Base-by-base conservation (phyloP, 2,113 vertebrate genomes). In the Bagarius yarrelli region DNA sequence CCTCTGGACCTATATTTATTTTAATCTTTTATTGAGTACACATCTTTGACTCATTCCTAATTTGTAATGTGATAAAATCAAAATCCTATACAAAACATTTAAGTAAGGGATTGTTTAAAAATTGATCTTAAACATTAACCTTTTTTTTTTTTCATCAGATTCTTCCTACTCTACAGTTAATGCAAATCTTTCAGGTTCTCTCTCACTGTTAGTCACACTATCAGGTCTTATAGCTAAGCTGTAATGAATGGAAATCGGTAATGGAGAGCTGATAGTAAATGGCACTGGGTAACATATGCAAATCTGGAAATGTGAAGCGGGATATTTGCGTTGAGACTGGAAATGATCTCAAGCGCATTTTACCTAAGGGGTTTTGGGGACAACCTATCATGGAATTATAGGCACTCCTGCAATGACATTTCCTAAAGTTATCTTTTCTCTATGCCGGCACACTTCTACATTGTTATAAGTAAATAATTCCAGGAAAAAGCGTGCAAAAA, bases 241-340 rank as follows among this genome's bases (percentile, higher is more conserved):
- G 30, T 47, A 18, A 76, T 44, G 8, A 25, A 57, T 30, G 18
- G 27, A 66, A 44, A 23, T 57, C 59, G 71, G 52, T 60, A 69
- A 30, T 47, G 40, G 18, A 21, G 63, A 64, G 76, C 80, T 60
- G 81, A 80, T 83, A 83, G 78, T 61, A 80, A 81, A 80, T 83
- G 84, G 52, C 81, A 85, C 47, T 47, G 76, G 57, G 75, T 82
- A 27, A 61, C 55, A 13, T 32, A 83, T 83, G 78, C 67, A 85
- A 85, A 85, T 80, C 21, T 8, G 12, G 9, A 3, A 8, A 59
- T 40, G 40, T 77, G 59, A 50, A 59, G 57, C 27, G 27, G 75
- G 34, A 50, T 8, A 27, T 55, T 80, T 56, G 69, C 11, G 56
- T 59, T 53, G 6, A 32, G 34, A 44, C 40, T n/a, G 71, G 72